Evolutionary conservation across 2,797 vertebrate genomes (phyloP).

Genomic region (Vipera latastei): DNA sequence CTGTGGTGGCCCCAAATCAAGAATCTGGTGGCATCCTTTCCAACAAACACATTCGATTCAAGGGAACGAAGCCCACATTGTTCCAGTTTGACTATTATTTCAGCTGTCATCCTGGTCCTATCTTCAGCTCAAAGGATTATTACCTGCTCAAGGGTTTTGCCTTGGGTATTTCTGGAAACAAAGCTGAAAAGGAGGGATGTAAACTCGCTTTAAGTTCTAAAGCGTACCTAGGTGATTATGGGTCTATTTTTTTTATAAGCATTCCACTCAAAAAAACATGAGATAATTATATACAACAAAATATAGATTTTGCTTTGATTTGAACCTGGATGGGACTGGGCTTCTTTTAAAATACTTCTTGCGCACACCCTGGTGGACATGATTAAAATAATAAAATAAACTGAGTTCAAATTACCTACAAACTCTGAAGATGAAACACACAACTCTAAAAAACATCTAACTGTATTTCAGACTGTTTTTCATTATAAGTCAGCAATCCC

Average conservation of each 20-base stretch:
- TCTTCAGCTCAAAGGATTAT: neutral
- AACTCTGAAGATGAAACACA: neutral
- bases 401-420: neutral
- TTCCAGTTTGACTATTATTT: neutral
- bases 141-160: neutral
- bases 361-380: conserved; percentile 65
- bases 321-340: neutral
- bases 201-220: conserved; percentile 5
- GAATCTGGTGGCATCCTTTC: neutral
- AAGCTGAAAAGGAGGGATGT: neutral
- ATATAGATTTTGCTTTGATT: neutral
- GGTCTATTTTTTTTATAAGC: neutral
- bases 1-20: neutral
- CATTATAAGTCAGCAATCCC: neutral
- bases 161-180: neutral
- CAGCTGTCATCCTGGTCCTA: neutral
- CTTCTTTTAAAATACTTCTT: conserved; percentile 34
- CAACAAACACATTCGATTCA: neutral
- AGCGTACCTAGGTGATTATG: neutral
- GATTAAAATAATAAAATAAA: neutral
- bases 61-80: neutral
- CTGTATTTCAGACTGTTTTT: neutral
- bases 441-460: neutral
- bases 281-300: neutral
- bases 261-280: neutral